These are phyloP conservation scores for Vanacampus margaritifer DNA, from an alignment of 2,113 vertebrate genomes.

Conservation along the genomic window DNA sequence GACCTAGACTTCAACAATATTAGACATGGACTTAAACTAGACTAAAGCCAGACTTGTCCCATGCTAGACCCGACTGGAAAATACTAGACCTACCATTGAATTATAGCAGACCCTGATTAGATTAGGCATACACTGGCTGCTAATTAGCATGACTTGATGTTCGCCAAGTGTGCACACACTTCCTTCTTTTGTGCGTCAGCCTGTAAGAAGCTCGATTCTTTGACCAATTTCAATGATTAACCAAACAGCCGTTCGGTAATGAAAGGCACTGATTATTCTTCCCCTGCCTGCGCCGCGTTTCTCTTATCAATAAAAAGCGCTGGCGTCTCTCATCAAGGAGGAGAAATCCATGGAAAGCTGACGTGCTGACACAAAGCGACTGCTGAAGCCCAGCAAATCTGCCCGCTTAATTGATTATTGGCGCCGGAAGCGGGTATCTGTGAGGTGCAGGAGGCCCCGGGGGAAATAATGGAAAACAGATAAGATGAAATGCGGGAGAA, in stretches of 20 bases:
- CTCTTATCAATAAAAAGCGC: conserved; percentile 60
- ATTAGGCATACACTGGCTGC: background rate
- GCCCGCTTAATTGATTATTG: conserved; percentile 81
- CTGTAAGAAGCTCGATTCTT: conserved; percentile 43
- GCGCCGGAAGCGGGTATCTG: conserved; percentile 69
- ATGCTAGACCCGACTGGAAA: background rate
- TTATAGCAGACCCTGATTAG: background rate
- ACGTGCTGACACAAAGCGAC: conserved; percentile 63
- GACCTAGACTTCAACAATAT: background rate
- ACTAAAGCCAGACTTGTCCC: background rate
- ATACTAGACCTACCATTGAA: background rate
- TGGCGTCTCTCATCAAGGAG: conserved; percentile 55
- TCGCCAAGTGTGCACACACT: conserved; percentile 19
- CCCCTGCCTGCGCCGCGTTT: conserved; percentile 27
- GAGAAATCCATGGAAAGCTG: conserved; percentile 68
- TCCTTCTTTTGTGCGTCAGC: conserved; percentile 28
- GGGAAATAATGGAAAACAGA: conserved; percentile 87
- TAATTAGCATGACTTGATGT: conserved; percentile 3
- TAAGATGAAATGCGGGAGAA: conserved; percentile 82
- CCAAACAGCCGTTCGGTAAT: conserved; percentile 54
- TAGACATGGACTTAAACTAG: too few species aligned
- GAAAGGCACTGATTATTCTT: conserved; percentile 56
- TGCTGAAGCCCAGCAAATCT: conserved; percentile 72
- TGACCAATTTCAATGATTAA: conserved; percentile 59
- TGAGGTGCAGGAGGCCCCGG: conserved; percentile 70